Evolutionary conservation across 2,888 invertebrate genomes (phyloP).

Genomic region (Phragmatobia fuliginosa): DNA sequence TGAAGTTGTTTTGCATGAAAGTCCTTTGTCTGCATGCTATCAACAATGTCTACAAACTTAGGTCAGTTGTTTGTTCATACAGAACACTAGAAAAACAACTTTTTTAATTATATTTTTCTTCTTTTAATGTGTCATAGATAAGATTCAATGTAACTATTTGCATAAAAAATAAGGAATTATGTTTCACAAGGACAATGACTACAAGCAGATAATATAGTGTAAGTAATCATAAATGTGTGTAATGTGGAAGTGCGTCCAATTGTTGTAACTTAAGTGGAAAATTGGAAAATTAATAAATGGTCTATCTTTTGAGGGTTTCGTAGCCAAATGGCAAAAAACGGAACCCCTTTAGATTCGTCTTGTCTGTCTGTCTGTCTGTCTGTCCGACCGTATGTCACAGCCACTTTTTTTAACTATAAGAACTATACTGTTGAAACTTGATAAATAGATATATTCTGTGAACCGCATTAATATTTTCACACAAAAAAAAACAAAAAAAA

Average conservation of each 20-base stretch:
- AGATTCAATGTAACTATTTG: constrained; percentile 40
- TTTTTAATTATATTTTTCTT: constrained; percentile 43
- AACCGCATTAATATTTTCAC: too few relatives aligned
- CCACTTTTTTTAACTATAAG: too few relatives aligned
- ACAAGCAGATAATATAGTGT: constrained; percentile 26
- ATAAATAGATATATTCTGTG: too few relatives aligned
- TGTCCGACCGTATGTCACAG: too few relatives aligned
- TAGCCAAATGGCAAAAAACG: too few relatives aligned
- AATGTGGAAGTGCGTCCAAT: constrained; percentile 14
- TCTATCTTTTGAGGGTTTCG: too few relatives aligned
- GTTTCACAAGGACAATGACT: constrained; percentile 45
- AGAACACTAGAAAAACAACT: constrained; percentile 20
- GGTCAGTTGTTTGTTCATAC: constrained; percentile 44
- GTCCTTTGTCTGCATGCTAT: constrained; percentile 40
- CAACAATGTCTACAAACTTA: constrained; percentile 34
- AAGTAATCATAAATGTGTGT: too few relatives aligned
- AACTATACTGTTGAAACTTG: too few relatives aligned
- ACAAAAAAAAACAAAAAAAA: too few relatives aligned
- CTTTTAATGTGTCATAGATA: constrained; percentile 49
- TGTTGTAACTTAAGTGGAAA: constrained; percentile 16
- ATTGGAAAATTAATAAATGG: neutral
- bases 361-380: too few relatives aligned
- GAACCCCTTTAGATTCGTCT: too few relatives aligned
- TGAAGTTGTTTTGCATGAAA: constrained; percentile 14
- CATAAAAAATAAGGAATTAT: constrained; percentile 50